Conservation (phyloP, 2,797 vertebrate genomes). For the Babyrousa celebensis region DNA sequence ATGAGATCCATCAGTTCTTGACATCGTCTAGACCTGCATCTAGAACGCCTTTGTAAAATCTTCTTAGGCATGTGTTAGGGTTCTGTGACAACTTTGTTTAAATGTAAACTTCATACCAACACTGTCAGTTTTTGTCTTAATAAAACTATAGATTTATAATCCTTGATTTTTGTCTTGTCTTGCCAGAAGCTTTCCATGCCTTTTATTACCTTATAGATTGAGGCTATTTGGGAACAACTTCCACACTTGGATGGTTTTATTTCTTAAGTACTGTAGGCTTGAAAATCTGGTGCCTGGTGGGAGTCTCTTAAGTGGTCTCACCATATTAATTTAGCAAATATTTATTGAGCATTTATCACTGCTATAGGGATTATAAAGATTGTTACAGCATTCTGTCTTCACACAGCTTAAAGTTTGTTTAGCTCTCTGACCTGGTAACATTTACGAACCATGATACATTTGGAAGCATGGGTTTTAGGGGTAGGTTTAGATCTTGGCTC, state of each 20-base stretch:
- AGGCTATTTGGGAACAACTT: constrained; percentile 11
- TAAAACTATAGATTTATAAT: constrained; percentile 95
- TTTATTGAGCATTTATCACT: neutral
- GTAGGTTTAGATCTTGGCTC: neutral
- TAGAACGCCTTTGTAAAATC: constrained; percentile 90
- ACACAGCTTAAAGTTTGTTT: neutral
- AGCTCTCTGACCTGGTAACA: neutral
- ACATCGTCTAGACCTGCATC: constrained; percentile 85
- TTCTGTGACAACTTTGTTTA: constrained; percentile 92
- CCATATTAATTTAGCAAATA: neutral
- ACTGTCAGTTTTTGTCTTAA: constrained; percentile 91
- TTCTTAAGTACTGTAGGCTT: constrained; percentile 13
- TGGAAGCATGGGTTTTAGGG: neutral
- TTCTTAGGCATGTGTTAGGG: constrained; percentile 92
- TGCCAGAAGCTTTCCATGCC: neutral
- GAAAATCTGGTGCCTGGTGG: neutral
- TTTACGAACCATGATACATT: neutral
- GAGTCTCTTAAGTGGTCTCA: constrained; percentile 2
- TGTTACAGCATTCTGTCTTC: neutral
- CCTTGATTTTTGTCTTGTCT: constrained; percentile 82
- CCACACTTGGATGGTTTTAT: neutral
- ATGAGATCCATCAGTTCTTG: constrained; percentile 80
- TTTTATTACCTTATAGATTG: neutral
- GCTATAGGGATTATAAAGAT: neutral
- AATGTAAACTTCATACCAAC: constrained; percentile 91